Evolutionary conservation across 2,888 invertebrate species (phyloP), one percentile per base, ranked within the genome.

Genomic region (Pomacea canaliculata): DNA sequence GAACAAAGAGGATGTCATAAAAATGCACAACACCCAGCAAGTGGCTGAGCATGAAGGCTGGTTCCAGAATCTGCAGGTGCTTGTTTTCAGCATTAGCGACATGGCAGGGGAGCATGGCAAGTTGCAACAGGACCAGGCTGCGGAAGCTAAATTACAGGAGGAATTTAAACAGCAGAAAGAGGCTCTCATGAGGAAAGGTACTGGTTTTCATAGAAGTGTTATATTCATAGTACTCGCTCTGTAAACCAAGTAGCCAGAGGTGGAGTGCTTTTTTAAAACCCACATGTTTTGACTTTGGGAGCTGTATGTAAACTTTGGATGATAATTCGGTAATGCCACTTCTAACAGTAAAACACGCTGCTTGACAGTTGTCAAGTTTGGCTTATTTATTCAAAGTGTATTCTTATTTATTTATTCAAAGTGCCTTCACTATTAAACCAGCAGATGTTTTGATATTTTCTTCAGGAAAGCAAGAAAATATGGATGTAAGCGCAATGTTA

Each of bases 21-120:
- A 83, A 65, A 78, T 89, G 66, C 81, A 82, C 71, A 78, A 81
- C 51, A 75, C 82, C 37, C 86, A 87, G 79, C 77, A 82, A 46
- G 68, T 80, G n/a, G 81, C 85, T 0, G 70, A 73, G 19, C 76
- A 80, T 0, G 86, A 88, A 78, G 85, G 86, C 27, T 88, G 87
- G 87, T 84, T 80, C 73, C 83, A 86, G 72, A 86, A 85, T 73
- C 80, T 89, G 12, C 77, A 81, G 1, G 76, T 79, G n/a, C 77
- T 81, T 12, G 49, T 86, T 27, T 87, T 87, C 81, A 80, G 81
- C 37, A 69, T 85, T 62, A 79, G 81, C 0, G 71, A 70, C 18
- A 65, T 67, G 51, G 73, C 73, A 3, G 79, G 76, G 1, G 82
- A 78, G 37, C 60, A 70, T 10, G 70, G 67, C 16, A 71, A 60